Evolutionary conservation across 2,888 invertebrate genomes (phyloP).

Genomic region (Dicyrtomina minuta): DNA sequence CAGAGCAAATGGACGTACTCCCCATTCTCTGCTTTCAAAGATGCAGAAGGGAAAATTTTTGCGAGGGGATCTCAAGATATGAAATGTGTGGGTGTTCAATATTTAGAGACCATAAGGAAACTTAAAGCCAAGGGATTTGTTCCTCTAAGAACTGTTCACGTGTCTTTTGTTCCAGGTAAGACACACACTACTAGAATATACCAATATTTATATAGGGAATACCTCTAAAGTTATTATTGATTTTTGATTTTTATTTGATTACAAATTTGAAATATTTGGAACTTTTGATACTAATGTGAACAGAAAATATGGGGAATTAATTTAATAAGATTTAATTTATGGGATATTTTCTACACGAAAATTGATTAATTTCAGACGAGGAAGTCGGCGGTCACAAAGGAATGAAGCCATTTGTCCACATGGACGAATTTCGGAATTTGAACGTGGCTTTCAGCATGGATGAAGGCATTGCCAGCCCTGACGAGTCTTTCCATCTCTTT

Average conservation of each 20-base stretch:
- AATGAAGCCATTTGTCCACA: slow-evolving; percentile 75
- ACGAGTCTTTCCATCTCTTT: slow-evolving; percentile 67
- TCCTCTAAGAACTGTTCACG: slow-evolving; percentile 67
- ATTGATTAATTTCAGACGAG: slow-evolving; percentile 74
- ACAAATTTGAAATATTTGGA: too few species aligned
- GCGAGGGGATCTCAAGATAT: slow-evolving; percentile 88
- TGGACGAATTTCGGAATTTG: slow-evolving; percentile 70
- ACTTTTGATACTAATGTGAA: too few species aligned
- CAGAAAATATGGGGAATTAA: too few species aligned
- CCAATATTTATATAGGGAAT: too few species aligned
- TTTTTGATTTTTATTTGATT: too few species aligned
- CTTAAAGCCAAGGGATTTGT: slow-evolving; percentile 62
- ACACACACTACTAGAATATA: too few species aligned
- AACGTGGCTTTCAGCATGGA: slow-evolving; percentile 84
- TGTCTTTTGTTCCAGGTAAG: slow-evolving; percentile 72
- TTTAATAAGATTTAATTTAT: too few species aligned
- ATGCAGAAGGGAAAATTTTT: slow-evolving; percentile 76
- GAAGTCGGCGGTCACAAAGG: slow-evolving; percentile 82
- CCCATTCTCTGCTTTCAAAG: slow-evolving; percentile 84
- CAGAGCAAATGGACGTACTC: slow-evolving; percentile 75
- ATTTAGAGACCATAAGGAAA: slow-evolving; percentile 69
- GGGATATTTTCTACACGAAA: too few species aligned
- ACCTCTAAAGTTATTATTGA: too few species aligned
- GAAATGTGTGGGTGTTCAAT: slow-evolving; percentile 77
- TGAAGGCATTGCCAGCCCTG: slow-evolving; percentile 77